Evolutionary conservation across 2,797 vertebrate genomes (phyloP), one percentile per base, ranked within the genome.

Genomic region (Phataginus tetradactyla): DNA sequence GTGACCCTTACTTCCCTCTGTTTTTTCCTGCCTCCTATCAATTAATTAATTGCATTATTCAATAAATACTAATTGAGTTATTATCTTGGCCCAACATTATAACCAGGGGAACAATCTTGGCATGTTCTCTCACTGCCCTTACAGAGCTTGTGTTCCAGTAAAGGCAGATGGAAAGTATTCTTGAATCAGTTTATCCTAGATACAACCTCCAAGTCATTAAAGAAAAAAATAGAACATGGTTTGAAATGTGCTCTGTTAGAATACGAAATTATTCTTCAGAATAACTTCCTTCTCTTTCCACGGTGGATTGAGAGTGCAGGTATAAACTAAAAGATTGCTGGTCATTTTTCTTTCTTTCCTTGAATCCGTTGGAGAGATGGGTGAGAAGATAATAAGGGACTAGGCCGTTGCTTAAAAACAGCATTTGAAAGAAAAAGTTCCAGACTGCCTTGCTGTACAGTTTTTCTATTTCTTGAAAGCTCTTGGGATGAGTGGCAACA

Each of bases 21-120:
- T 53, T 74, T 53, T 20, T 93, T 88, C 71, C 85, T 91, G 15
- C 61, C 37, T 72, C 42, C 51, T 79, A 23, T 81, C 66, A 94
- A 64, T 85, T 75, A 83, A 88, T 91, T 88, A 94, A 89, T 53
- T 91, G 66, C 90, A 49, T 94, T 55, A 74, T 79, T 92, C 37
- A 87, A 69, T n/a, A 92, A 79, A 84, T 71, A 86, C 9, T 83
- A 80, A 78, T 37, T 91, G 27, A 72, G 37, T 87, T 51, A 74
- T n/a, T 89, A 78, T 55, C 42, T 87, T 75, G 29, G 79, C n/a
- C 13, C 51, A 87, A 83, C 78, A 45, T 45, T 45, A 45, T 12
- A 45, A 78, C 45, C 32, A 12, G 51, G 45, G 21, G 49, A 71
- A 61, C 29, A 77, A 57, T 53, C 8, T 8, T 55, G 57, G 18